Conservation (phyloP, 2,888 invertebrate species). For the Thymelicus lineola region DNA sequence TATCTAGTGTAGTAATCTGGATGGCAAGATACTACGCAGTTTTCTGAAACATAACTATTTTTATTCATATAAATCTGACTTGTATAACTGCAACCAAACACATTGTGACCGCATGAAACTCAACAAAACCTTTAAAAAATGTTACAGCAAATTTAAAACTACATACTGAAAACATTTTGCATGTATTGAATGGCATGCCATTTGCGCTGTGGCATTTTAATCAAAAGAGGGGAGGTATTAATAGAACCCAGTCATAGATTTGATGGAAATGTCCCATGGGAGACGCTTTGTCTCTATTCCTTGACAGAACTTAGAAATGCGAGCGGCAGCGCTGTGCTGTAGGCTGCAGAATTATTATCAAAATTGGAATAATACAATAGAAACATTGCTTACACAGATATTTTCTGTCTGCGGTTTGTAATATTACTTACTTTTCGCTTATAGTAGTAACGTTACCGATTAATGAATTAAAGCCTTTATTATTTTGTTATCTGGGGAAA, state of each 20-base stretch:
- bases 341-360: slow-evolving; percentile 1
- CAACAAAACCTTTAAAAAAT: background rate
- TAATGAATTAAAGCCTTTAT: too few relatives aligned
- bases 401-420: background rate
- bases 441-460: too few relatives aligned
- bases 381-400: background rate
- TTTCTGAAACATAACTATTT: too few relatives aligned
- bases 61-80: too few relatives aligned
- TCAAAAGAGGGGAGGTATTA: slow-evolving; percentile 49
- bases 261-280: slow-evolving; percentile 50
- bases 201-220: slow-evolving; percentile 69
- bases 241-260: slow-evolving; percentile 41
- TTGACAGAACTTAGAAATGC: slow-evolving; percentile 15
- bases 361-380: background rate
- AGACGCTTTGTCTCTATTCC: slow-evolving; percentile 37
- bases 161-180: slow-evolving; percentile 21
- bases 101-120: background rate
- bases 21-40: too few relatives aligned
- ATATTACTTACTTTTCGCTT: background rate
- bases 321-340: background rate
- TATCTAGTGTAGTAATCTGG: too few relatives aligned
- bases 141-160: slow-evolving; percentile 6
- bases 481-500: too few relatives aligned
- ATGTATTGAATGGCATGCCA: slow-evolving; percentile 34
- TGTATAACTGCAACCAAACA: background rate